Conservation (phyloP, 2,113 vertebrate genomes). For the Myrmecophaga tridactyla region DNA sequence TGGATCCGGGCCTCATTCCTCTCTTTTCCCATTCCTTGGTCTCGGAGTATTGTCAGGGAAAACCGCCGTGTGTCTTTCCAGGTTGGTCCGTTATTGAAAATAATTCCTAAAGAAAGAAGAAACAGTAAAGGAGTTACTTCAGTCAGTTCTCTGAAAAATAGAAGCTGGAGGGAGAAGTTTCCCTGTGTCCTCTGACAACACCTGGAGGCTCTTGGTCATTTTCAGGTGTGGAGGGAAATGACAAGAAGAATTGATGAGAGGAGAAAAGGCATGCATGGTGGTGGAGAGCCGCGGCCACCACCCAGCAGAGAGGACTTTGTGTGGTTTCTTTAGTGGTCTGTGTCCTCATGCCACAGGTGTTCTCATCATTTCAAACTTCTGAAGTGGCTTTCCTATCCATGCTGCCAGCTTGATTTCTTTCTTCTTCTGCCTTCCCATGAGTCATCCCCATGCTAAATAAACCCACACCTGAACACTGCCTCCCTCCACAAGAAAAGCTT, state of each 20-base stretch:
- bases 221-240: background rate
- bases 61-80: conserved; percentile 81
- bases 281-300: no score
- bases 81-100: conserved; percentile 72
- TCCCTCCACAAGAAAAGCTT: background rate
- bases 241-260: background rate
- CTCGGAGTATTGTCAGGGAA: conserved; percentile 74
- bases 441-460: background rate
- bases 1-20: conserved; percentile 79
- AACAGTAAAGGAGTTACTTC: background rate
- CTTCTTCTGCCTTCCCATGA: background rate
- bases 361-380: no score
- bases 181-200: no score
- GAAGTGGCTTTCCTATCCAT: no score
- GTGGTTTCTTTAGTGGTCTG: no score
- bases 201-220: background rate
- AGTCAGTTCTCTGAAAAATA: no score
- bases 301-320: no score
- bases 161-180: no score
- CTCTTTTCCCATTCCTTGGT: conserved; percentile 82
- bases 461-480: background rate
- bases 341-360: no score
- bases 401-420: background rate
- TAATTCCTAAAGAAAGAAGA: conserved; percentile 47
- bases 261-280: background rate